Evolutionary conservation across 2,113 vertebrate genomes (phyloP).

Genomic region (Myocastor coypus): DNA sequence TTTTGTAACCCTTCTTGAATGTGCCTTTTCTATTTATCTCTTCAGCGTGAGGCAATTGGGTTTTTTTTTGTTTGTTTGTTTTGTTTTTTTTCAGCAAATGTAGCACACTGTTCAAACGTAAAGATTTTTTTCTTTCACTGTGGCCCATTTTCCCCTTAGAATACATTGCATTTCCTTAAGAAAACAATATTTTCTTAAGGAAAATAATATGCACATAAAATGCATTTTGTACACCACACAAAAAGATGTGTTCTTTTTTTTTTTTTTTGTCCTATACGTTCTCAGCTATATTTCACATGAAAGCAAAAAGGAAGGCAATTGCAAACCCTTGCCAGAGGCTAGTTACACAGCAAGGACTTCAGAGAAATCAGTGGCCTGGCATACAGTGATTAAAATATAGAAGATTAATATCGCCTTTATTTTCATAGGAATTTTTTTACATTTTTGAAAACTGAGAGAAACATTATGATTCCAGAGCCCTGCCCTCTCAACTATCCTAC

Average conservation of each 20-base stretch:
- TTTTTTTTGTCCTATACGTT: slow-evolving; percentile 31
- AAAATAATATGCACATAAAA: slow-evolving; percentile 69
- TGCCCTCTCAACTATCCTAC: neutral
- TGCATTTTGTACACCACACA: neutral
- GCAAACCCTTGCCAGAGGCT: slow-evolving; percentile 69
- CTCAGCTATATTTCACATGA: slow-evolving; percentile 27
- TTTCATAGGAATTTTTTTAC: neutral
- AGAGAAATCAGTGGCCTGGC: slow-evolving; percentile 54
- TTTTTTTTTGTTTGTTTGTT: too few relatives aligned
- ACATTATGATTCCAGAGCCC: neutral
- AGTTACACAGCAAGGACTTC: slow-evolving; percentile 31
- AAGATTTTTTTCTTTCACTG: neutral
- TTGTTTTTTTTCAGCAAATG: neutral
- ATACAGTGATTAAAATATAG: slow-evolving; percentile 33
- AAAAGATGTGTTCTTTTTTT: neutral
- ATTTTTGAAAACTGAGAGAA: slow-evolving; percentile 25
- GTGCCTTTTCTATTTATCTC: neutral
- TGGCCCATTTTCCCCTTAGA: slow-evolving; percentile 45
- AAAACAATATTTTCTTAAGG: slow-evolving; percentile 43
- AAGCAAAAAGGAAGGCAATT: slow-evolving; percentile 57
- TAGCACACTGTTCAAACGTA: neutral
- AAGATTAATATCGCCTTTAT: neutral
- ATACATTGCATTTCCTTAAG: slow-evolving; percentile 40
- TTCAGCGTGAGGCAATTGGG: neutral
- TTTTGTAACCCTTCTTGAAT: neutral